Base-by-base conservation (phyloP, 2,113 vertebrate genomes). In the Shinisaurus crocodilurus region DNA sequence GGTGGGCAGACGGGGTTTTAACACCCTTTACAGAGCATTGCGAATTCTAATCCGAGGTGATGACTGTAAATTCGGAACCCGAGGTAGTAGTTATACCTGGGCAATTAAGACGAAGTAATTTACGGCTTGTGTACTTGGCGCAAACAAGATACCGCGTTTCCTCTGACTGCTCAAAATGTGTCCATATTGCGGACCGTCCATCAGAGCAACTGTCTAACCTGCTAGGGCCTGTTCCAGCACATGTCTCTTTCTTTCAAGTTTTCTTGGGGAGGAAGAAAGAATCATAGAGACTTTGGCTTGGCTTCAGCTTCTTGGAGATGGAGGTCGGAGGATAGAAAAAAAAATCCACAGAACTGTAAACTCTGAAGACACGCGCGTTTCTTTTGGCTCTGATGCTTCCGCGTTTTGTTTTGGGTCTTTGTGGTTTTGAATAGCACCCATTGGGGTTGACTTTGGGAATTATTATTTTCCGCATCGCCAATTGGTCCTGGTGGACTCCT, bases 81-180 rank as follows among this genome's bases (percentile, higher is more conserved):
- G 74, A 43, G 54, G 9, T 32, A 15, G 23, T 34, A 8, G 65
- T 69, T 43, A 5, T 3, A 65, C 34, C 75, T 48, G 75, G 75
- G 20, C 75, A 45, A 27, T 67, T 48, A 48, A 79, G 2, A 18
- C 18, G 29, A 40, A 87, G 29, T 13, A 32, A 13, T 0, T n/a
- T 40, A 12, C 1, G 5, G 20, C 29, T 32, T 34, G 1, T 37
- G 70, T 74, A 37, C 10, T 15, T 37, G 95, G 85, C 90, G 90
- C 89, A 96, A 97, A 91, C 93, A 91, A 93, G 90, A 95, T 96
- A 97, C 94, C 96, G 97, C 97, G 96, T 93, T 97, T 97, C 90
- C 74, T 25, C 80, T 87, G 89, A 75, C 90, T 89, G 77, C 50
- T 83, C 91, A 86, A 94, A 90, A 91, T 63, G 74, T 90, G 89